phyloP scores from a whole-genome alignment of 2,888 invertebrate genomes.

The Xanthorhoe designata region DNA sequence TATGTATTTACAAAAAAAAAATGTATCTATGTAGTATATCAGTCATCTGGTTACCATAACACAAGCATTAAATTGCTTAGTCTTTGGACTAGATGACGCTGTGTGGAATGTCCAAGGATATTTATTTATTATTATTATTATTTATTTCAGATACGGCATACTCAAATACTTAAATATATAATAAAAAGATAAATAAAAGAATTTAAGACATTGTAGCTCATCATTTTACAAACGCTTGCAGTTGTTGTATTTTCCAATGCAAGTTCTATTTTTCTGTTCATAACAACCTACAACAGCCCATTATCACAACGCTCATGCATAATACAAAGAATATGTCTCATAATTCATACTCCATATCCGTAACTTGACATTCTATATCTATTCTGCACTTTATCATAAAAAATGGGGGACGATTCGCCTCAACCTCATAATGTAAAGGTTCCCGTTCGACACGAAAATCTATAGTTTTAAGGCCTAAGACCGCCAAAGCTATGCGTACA shows the following conservation, averaged over 20 bases:
- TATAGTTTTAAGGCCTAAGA: constrained; percentile 48
- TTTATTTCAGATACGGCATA: too few species aligned
- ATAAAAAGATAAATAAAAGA: too few species aligned
- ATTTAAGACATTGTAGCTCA: too few species aligned
- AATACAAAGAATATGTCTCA: constrained; percentile 14
- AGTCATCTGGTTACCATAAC: too few species aligned
- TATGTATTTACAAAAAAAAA: too few species aligned
- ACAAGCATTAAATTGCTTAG: too few species aligned
- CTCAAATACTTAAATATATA: too few species aligned
- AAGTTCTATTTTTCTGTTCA: not conserved
- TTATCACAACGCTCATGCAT: constrained; percentile 12
- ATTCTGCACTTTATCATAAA: constrained; percentile 37
- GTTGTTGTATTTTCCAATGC: not conserved
- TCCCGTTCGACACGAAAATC: constrained; percentile 37
- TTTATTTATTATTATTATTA: too few species aligned
- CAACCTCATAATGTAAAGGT: constrained; percentile 34
- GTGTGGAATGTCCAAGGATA: too few species aligned
- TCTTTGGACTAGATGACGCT: too few species aligned
- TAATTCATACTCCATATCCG: constrained; percentile 29
- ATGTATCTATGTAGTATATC: too few species aligned
- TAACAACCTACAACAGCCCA: not conserved
- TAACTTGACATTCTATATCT: constrained; percentile 31
- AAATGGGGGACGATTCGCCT: constrained; percentile 29
- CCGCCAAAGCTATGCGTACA: constrained; percentile 8
- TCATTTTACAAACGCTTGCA: not conserved